Conservation (phyloP, 2,797 vertebrate genomes). For the Poecile montanus region DNA sequence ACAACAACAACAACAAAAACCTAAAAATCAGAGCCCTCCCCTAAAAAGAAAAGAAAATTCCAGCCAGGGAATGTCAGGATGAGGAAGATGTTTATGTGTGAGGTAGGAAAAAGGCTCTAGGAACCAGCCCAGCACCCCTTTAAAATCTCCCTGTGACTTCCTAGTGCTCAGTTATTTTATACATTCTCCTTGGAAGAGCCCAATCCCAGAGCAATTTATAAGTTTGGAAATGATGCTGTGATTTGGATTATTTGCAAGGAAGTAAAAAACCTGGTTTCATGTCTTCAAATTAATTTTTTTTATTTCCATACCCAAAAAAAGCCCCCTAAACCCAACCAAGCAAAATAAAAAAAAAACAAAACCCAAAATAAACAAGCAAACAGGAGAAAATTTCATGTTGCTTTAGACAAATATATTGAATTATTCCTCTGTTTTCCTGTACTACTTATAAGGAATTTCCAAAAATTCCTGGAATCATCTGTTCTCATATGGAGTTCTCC, state of each 20-base stretch:
- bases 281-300: neutral
- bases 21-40: neutral
- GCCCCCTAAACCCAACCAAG: neutral
- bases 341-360: neutral
- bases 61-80: neutral
- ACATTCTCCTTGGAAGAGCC: neutral
- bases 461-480: neutral
- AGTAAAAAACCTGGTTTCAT: neutral
- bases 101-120: neutral
- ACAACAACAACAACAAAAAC: neutral
- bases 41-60: neutral
- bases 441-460: neutral
- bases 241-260: neutral
- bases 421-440: neutral
- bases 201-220: neutral
- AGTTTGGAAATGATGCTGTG: neutral
- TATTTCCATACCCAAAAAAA: neutral
- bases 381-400: neutral
- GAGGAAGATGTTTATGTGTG: neutral
- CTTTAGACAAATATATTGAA: neutral
- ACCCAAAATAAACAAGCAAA: neutral
- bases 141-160: neutral
- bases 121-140: neutral
- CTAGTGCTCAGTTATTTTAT: neutral
- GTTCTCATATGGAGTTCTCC: neutral